phyloP scores from a whole-genome alignment of 2,113 vertebrate genomes.

The Xiphorhynchus elegans region DNA sequence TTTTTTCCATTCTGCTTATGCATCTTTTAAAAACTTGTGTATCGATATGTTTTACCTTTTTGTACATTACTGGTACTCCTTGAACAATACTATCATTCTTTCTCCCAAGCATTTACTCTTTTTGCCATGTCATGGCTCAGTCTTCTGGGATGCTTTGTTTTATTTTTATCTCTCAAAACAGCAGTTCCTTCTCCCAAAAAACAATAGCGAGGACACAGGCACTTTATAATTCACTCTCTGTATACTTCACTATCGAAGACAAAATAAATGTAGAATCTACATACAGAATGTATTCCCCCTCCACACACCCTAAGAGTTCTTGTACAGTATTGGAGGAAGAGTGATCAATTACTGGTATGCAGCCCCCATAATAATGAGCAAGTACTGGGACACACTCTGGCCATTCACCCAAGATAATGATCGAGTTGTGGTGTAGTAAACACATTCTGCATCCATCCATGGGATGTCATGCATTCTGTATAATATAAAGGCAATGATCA shows the following conservation, averaged over 20 bases:
- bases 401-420: constrained; percentile 50
- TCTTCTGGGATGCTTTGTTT: not conserved
- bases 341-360: constrained; percentile 45
- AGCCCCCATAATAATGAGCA: constrained; percentile 45
- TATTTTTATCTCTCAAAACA: constrained; percentile 9
- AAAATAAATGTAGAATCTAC: constrained; percentile 44
- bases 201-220: not conserved
- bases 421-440: constrained; percentile 41
- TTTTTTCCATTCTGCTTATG: not conserved
- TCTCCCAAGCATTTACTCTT: not conserved
- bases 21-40: not conserved
- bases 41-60: not conserved
- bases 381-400: constrained; percentile 14
- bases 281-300: constrained; percentile 22
- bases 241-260: constrained; percentile 7
- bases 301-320: not conserved
- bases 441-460: constrained; percentile 45
- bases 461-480: constrained; percentile 29
- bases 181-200: not conserved
- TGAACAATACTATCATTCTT: not conserved
- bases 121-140: not conserved
- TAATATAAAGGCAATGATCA: constrained; percentile 49
- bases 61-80: not conserved
- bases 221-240: constrained; percentile 18
- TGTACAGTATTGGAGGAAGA: constrained; percentile 40